phyloP scores from a whole-genome alignment of 2,797 vertebrate species.

The Helostoma temminkii region DNA sequence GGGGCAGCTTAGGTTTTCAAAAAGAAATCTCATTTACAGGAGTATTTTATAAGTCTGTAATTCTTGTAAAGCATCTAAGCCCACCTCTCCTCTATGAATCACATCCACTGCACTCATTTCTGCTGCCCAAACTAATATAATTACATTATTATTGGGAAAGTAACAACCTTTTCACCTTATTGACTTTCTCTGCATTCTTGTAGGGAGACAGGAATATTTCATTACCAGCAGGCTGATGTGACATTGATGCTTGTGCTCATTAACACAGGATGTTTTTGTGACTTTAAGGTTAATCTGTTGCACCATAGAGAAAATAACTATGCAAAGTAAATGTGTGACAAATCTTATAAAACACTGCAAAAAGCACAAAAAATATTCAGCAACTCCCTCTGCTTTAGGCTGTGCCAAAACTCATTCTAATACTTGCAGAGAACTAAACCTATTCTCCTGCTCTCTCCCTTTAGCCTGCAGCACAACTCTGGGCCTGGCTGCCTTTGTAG shows the following conservation, averaged over 20 bases:
- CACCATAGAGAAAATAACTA: slow-evolving; percentile 23
- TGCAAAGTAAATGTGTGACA: slow-evolving; percentile 22
- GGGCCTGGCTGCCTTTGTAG: slow-evolving; percentile 59
- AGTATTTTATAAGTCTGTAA: slow-evolving; percentile 61
- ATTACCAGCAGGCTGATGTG: background rate
- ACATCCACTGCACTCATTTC: slow-evolving; percentile 40
- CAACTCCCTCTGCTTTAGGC: slow-evolving; percentile 21
- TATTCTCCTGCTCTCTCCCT: slow-evolving; percentile 33
- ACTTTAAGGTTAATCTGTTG: slow-evolving; percentile 19
- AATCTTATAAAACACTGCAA: slow-evolving; percentile 32
- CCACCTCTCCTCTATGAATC: slow-evolving; percentile 47
- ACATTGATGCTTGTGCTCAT: background rate
- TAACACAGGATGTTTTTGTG: background rate
- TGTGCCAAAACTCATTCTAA: slow-evolving; percentile 19
- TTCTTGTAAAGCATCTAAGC: slow-evolving; percentile 55
- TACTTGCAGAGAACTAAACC: slow-evolving; percentile 36
- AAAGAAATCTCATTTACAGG: slow-evolving; percentile 54
- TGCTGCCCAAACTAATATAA: slow-evolving; percentile 34
- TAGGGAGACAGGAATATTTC: slow-evolving; percentile 6
- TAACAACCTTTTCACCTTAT: slow-evolving; percentile 18
- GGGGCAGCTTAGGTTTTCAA: slow-evolving; percentile 46
- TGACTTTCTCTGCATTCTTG: slow-evolving; percentile 14
- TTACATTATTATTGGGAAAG: slow-evolving; percentile 24
- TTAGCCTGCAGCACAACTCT: slow-evolving; percentile 46
- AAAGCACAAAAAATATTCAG: slow-evolving; percentile 29